Evolutionary conservation across 2,113 vertebrate genomes (phyloP).

Genomic region (Micronycteris hirsuta): DNA sequence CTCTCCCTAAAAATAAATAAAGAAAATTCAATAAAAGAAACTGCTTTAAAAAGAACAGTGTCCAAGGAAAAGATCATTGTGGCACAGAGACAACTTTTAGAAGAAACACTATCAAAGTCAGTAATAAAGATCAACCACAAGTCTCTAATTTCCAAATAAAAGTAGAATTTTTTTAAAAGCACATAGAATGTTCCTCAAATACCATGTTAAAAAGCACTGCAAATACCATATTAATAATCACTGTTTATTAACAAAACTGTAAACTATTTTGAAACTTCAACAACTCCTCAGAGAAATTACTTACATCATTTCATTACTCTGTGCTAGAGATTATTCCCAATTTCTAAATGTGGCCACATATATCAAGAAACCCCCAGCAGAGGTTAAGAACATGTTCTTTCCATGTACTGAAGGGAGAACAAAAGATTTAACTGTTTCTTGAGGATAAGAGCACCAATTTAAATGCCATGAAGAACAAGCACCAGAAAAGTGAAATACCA

Average conservation of each 20-base stretch:
- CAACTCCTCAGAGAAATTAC: not conserved
- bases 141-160: conserved; percentile 37
- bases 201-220: conserved; percentile 85
- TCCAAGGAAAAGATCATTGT: conserved; percentile 47
- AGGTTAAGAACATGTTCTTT: not conserved
- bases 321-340: not conserved
- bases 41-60: conserved; percentile 71
- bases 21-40: conserved; percentile 14
- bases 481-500: not conserved
- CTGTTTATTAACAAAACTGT: conserved; percentile 72
- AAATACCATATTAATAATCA: conserved; percentile 85
- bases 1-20: no score
- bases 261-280: conserved; percentile 24
- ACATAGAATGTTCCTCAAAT: conserved; percentile 76
- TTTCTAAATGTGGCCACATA: not conserved
- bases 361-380: not conserved
- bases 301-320: not conserved
- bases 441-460: not conserved
- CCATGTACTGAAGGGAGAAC: not conserved
- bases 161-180: conserved; percentile 15
- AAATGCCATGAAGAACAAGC: not conserved
- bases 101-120: conserved; percentile 14
- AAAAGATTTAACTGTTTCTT: not conserved
- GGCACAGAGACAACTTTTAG: conserved; percentile 25
- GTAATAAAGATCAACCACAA: conserved; percentile 37